Percentiles rank a stretch among this genome's conserved stretches.
Evolutionary conservation across 1,140 invertebrate genomes (phyloP).

Genomic region (Drosophila aff.): DNA sequence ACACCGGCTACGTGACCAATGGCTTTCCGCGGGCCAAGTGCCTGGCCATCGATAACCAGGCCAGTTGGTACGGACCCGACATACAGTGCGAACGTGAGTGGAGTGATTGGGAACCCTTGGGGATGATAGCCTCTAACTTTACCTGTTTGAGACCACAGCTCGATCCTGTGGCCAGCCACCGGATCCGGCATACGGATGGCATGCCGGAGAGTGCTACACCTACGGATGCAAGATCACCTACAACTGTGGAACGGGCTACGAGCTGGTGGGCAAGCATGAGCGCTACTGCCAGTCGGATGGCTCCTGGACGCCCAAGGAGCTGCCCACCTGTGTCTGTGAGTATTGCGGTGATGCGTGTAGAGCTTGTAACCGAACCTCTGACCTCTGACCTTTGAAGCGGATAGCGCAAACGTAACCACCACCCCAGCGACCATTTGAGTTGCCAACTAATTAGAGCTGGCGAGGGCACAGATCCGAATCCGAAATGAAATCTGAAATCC

Average conservation of each 20-base stretch:
- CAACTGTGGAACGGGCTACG: slow-evolving; percentile 95
- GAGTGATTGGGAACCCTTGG: background rate
- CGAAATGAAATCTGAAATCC: slow-evolving; percentile 34
- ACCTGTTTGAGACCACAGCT: slow-evolving; percentile 86
- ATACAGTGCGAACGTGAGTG: slow-evolving; percentile 96
- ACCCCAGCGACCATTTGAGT: slow-evolving; percentile 61
- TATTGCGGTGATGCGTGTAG: slow-evolving; percentile 61
- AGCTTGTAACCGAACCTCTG: slow-evolving; percentile 48
- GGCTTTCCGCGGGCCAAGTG: slow-evolving; percentile 88
- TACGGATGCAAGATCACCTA: slow-evolving; percentile 96
- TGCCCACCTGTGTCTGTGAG: slow-evolving; percentile 95
- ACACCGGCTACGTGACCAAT: slow-evolving; percentile 86
- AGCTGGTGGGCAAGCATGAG: slow-evolving; percentile 93
- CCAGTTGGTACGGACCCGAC: slow-evolving; percentile 97
- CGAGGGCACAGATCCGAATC: slow-evolving; percentile 39
- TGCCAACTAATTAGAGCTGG: slow-evolving; percentile 43
- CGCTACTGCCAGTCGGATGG: slow-evolving; percentile 94
- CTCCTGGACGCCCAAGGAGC: slow-evolving; percentile 94
- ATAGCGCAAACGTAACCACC: slow-evolving; percentile 77
- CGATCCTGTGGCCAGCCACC: slow-evolving; percentile 94
- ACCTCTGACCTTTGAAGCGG: slow-evolving; percentile 67
- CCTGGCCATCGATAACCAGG: slow-evolving; percentile 93
- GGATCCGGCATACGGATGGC: slow-evolving; percentile 95
- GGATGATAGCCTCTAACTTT: background rate
- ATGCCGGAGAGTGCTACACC: slow-evolving; percentile 96